Conservation (phyloP, 92 coral and sea anemone species). For the Palythoa grandiflora region DNA sequence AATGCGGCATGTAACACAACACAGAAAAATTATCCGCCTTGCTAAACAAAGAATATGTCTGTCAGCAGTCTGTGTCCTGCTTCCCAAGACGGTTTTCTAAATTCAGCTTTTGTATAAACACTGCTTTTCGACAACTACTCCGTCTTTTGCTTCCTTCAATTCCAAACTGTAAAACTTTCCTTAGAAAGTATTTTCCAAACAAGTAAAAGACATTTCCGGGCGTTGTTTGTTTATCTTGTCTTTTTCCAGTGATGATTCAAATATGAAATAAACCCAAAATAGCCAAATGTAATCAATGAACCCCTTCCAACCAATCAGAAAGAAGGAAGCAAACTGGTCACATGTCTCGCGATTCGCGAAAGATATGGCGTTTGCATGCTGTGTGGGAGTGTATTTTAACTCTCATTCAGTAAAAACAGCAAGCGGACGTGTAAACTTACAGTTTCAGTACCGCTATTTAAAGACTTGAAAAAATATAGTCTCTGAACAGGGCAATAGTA, state of each 20-base stretch:
- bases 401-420: not conserved
- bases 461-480: not conserved
- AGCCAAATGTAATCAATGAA: slow-evolving; percentile 34
- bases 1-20: not conserved
- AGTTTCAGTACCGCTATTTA: not conserved
- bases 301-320: slow-evolving; percentile 23
- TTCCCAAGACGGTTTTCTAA: not conserved
- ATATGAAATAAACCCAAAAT: slow-evolving; percentile 15
- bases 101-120: not conserved
- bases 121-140: too few species aligned
- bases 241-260: slow-evolving; percentile 38
- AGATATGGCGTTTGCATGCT: slow-evolving; percentile 32
- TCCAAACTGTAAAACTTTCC: not conserved
- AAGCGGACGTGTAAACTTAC: not conserved
- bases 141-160: not conserved
- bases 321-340: not conserved
- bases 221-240: slow-evolving; percentile 33
- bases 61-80: not conserved
- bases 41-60: not conserved
- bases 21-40: not conserved
- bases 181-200: slow-evolving; percentile 25
- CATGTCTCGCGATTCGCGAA: not conserved
- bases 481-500: not conserved
- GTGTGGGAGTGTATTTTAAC: not conserved
- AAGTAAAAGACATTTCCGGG: slow-evolving; percentile 20